Evolutionary conservation across 2,888 invertebrate genomes (phyloP).

Genomic region (Chymomyza amoena): DNA sequence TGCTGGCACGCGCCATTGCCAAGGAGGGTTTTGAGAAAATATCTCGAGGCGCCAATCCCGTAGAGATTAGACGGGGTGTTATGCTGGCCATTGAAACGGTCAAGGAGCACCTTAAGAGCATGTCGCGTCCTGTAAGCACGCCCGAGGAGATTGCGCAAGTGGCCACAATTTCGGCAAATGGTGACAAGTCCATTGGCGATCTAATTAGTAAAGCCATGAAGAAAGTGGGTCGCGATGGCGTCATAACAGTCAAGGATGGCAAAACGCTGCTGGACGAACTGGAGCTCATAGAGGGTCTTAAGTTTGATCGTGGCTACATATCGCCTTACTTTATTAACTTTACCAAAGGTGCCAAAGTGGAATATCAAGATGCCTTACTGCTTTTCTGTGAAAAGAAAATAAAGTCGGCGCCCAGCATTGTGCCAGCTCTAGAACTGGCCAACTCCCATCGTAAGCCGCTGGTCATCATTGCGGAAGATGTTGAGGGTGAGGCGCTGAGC

Average conservation of each 20-base stretch:
- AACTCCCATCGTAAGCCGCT: constrained; percentile 95
- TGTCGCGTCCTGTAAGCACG: constrained; percentile 96
- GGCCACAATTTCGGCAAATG: constrained; percentile 99
- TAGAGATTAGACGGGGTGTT: constrained; percentile 95
- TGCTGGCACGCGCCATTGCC: constrained; percentile 97
- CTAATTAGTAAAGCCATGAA: constrained; percentile 98
- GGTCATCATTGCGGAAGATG: constrained; percentile 95
- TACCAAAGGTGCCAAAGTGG: constrained; percentile 96
- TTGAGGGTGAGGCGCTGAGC: constrained; percentile 95
- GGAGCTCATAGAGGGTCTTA: constrained; percentile 98
- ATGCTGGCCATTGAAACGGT: constrained; percentile 96
- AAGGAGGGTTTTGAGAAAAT: constrained; percentile 99
- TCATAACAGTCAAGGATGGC: constrained; percentile 99
- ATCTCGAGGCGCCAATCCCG: constrained; percentile 96
- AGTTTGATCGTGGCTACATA: constrained; percentile 99
- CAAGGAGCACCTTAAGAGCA: constrained; percentile 89
- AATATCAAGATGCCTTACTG: constrained; percentile 97
- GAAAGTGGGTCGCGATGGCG: constrained; percentile 96
- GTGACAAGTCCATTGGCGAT: constrained; percentile 93
- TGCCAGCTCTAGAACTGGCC: constrained; percentile 97
- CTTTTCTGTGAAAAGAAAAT: constrained; percentile 98
- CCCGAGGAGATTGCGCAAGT: constrained; percentile 99
- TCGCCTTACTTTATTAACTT: constrained; percentile 99
- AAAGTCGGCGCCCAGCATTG: constrained; percentile 95
- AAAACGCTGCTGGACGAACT: constrained; percentile 97